A percentile compares a stretch with the other conserved stretches of the same genome.
Conservation (phyloP, 2,888 invertebrate genomes). For the Trichogramma evanescens region DNA sequence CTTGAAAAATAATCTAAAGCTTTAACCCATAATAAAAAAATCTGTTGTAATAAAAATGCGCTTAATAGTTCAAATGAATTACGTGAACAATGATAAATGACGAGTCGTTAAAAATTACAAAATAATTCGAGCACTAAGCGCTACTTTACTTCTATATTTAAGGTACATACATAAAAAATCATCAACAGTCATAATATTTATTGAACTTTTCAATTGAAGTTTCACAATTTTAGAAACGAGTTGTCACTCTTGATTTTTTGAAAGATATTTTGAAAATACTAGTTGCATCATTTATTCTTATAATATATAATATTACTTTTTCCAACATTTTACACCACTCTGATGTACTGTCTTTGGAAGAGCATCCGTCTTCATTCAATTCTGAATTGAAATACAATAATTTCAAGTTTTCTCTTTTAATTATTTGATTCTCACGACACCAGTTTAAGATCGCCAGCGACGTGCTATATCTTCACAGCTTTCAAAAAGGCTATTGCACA, state of each 20-base stretch:
- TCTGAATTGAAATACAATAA: slow-evolving; percentile 11
- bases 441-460: slow-evolving; percentile 9
- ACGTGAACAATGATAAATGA: too few relatives aligned
- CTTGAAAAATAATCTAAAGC: too few relatives aligned
- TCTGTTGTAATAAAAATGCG: too few relatives aligned
- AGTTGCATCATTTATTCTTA: slow-evolving; percentile 22
- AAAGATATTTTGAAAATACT: slow-evolving; percentile 20
- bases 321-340: slow-evolving; percentile 7
- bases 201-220: background rate
- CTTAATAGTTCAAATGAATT: too few relatives aligned
- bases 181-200: too few relatives aligned
- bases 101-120: too few relatives aligned
- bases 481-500: slow-evolving; percentile 25
- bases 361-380: slow-evolving; percentile 17
- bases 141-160: too few relatives aligned
- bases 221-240: slow-evolving; percentile 18
- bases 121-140: too few relatives aligned
- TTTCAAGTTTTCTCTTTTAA: slow-evolving; percentile 1
- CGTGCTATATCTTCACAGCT: slow-evolving; percentile 24
- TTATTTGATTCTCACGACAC: slow-evolving; percentile 19
- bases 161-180: too few relatives aligned
- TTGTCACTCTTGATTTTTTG: slow-evolving; percentile 14
- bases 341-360: slow-evolving; percentile 15
- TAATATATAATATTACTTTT: slow-evolving; percentile 17
- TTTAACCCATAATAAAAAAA: too few relatives aligned